Evolutionary conservation across 2,797 vertebrate species (phyloP), one percentile per base, ranked within the genome.

Genomic region (Rhynchonycteris naso): DNA sequence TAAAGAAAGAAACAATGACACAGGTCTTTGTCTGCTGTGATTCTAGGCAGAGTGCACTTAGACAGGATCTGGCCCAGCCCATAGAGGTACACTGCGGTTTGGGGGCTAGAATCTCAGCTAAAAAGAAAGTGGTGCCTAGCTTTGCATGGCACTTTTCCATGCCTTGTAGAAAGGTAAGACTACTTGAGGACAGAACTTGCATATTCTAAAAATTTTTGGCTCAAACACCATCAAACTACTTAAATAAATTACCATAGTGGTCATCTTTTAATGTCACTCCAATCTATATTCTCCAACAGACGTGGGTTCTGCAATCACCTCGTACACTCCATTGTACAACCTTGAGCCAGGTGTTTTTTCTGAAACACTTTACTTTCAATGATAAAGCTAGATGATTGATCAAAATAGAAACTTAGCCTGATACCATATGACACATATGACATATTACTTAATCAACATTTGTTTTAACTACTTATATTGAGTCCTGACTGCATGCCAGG

Each of bases 281-380:
- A 68, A 47, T 21, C 9, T 91, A 13, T 50, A 38, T 63, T 82
- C 35, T 59, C n/a, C 54, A 74, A 63, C 30, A 66, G 52, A 52
- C 7, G n/a, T 8, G 21, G 28, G 12, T 38, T 90, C 12, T 52
- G 33, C 7, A 47, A 43, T n/a, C 26, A 63, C 4, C 16, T 50
- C 15, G 15, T 59, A 54, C 5, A 16, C 4, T 59, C 4, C 50
- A n/a, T 21, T 71, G 0, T 81, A 22, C 30, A 93, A 66, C 0
- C 38, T 80, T 43, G 7, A 52, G 56, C 5, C n/a, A 35, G 30
- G 24, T 81, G 43, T 38, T n/a, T 43, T 33, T 35, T 1, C 28
- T 30, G 38, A 54, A 79, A 86, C 6, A 89, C 18, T 80, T 85
- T 88, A 28, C 74, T 88, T 88, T 82, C 66, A 83, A n/a, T n/a